phyloP scores from a whole-genome alignment of 2,113 vertebrate genomes.

The Peromyscus leucopus region DNA sequence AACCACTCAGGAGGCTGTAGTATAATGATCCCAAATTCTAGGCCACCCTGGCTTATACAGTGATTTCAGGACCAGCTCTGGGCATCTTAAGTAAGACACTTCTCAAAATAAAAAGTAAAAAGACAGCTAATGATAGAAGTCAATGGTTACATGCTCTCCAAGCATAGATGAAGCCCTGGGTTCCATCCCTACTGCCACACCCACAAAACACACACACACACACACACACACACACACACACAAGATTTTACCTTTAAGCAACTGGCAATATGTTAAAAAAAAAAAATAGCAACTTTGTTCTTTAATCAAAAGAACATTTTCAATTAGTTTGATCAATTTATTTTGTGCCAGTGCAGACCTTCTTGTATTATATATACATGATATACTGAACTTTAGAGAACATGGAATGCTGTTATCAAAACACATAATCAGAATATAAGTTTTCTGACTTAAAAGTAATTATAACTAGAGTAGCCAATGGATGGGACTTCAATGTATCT shows the following conservation, averaged over 20 bases:
- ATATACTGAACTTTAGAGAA: background rate
- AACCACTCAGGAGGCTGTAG: background rate
- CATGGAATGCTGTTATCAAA: too few relatives aligned
- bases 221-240: too few relatives aligned
- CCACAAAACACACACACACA: background rate
- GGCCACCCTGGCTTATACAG: background rate
- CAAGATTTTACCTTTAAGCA: background rate
- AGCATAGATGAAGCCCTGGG: background rate
- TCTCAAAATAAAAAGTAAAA: background rate
- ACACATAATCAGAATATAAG: background rate
- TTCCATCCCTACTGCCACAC: background rate
- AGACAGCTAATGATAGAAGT: background rate
- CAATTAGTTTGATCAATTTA: slow-evolving; percentile 46
- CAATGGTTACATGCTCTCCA: background rate
- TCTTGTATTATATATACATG: background rate
- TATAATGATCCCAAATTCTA: background rate
- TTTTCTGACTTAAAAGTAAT: slow-evolving; percentile 42
- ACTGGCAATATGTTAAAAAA: background rate
- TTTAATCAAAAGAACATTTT: slow-evolving; percentile 56
- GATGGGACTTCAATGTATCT: background rate
- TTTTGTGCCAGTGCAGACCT: background rate
- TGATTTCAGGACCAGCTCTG: background rate
- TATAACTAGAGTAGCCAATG: background rate
- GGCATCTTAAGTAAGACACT: background rate
- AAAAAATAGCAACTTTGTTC: slow-evolving; percentile 23